Evolutionary conservation across 1,140 invertebrate genomes (phyloP).

Genomic region (Physella acuta): DNA sequence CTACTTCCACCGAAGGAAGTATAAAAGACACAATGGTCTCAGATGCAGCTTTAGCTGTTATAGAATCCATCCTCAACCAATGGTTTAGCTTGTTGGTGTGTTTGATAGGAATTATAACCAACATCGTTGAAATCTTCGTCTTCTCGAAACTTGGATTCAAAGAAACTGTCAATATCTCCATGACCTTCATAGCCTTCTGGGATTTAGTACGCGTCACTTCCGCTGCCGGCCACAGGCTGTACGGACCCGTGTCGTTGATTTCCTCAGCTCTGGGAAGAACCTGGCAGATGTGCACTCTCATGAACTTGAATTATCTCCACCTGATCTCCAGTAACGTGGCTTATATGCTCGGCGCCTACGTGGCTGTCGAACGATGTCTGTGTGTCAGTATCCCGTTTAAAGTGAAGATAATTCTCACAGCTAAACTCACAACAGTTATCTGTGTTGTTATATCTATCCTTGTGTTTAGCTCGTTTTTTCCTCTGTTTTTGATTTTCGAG

Average conservation of each 20-base stretch:
- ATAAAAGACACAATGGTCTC: no score
- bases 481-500: neutral
- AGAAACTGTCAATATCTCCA: no score
- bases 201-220: neutral
- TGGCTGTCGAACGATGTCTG: constrained; percentile 11
- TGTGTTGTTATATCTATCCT: neutral
- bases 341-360: constrained; percentile 1
- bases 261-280: neutral
- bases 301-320: constrained; percentile 4
- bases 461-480: constrained; percentile 1
- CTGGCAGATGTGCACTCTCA: neutral
- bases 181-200: no score
- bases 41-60: no score
- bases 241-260: neutral
- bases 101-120: no score
- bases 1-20: no score
- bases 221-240: neutral
- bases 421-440: no score
- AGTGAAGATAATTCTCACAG: constrained; percentile 1
- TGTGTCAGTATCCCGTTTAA: no score
- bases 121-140: no score
- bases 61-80: no score
- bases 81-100: no score
- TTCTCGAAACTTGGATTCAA: no score
- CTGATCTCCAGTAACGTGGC: constrained; percentile 1